Base-by-base conservation (phyloP, 2,888 invertebrate genomes). In the Habroteleia sp. region DNA sequence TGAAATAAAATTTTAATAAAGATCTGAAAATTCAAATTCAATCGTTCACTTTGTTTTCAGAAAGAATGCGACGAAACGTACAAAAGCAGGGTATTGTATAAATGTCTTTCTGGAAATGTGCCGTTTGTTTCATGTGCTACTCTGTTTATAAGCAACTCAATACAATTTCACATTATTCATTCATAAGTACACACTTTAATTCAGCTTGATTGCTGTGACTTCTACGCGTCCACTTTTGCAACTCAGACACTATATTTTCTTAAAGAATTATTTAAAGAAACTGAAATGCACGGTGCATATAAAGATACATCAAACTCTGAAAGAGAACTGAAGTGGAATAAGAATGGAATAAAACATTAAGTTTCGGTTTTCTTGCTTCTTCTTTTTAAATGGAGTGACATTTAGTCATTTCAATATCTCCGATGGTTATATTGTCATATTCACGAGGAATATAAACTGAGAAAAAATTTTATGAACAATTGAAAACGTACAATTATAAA, bases 41-140 rank as follows among this genome's bases (percentile, higher is more conserved):
- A 84, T 84, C 77, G 82, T 87, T 84, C 82, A 86, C 84, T 88
- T 88, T 88, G 90, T 92, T 93, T 93, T 92, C 93, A 93, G 93
- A 93, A 92, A 93, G 93, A 93, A 93, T 93, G 93, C 91, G 93
- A 93, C 92, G 93, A 93, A 91, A 92, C 92, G 91, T 93, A 93
- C 93, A 93, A 93, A 93, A 93, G 93, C 90, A 93, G 93, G 93
- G 93, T 93, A 93, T 91, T 89, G 91, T 91, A 91, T 91, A 83
- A 85, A 86, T 86, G 86, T 87, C 81, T 87, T 86, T 87, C 87
- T 88, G 87, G 85, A 86, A 87, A 88, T 87, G 86, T 88, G 87
- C 85, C 87, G 85, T 88, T 87, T 87, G 86, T 87, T 88, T 88
- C 85, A 88, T 87, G 88, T 88, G 87, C 88, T 88, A 82, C 84